Base-by-base conservation (phyloP, 2,113 vertebrate genomes). In the Chloropsis hardwickii region DNA sequence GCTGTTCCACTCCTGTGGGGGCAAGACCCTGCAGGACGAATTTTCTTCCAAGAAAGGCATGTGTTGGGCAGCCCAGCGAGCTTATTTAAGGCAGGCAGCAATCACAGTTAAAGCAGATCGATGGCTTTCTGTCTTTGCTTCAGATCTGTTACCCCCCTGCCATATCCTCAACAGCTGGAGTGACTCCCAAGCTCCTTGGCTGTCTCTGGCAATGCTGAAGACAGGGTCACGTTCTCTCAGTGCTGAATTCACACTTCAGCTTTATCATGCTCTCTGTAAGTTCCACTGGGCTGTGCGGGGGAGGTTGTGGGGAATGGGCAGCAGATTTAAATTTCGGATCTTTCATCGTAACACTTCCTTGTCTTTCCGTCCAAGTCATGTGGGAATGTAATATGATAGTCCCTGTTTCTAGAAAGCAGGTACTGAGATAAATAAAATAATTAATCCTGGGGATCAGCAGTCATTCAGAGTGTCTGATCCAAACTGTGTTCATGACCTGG, bases 361-460 rank as follows among this genome's bases (percentile, higher is more conserved):
- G n/a, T 67, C 39, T 78, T 74, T 45, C 28, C 50, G 15, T 87
- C 57, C 20, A 67, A 42, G 25, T n/a, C 29, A 7, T 42, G 64
- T 62, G 47, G 24, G 16, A 37, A 31, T 53, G 44, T 60, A 92
- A 58, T 58, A 12, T 37, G 87, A 61, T 69, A 83, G 83, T 74
- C 54, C 33, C 42, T 62, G 51, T 92, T 95, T 94, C 90, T 96
- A 88, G 92, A 95, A 96, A 94, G 92, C 88, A 90, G 61, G 67
- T 78, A 50, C 48, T 42, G 84, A 90, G 85, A 57, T 81, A 89
- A 95, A 64, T 58, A 74, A 76, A 80, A 88, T 79, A 86, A 93
- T 94, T 92, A 97, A 93, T 94, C 81, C 88, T 58, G 58, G 80
- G 84, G 81, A 73, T 92, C 73, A 81, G 64, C 88, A 86, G 92